phyloP scores from a whole-genome alignment of 2,113 vertebrate genomes.

The Psittacara wagleri region DNA sequence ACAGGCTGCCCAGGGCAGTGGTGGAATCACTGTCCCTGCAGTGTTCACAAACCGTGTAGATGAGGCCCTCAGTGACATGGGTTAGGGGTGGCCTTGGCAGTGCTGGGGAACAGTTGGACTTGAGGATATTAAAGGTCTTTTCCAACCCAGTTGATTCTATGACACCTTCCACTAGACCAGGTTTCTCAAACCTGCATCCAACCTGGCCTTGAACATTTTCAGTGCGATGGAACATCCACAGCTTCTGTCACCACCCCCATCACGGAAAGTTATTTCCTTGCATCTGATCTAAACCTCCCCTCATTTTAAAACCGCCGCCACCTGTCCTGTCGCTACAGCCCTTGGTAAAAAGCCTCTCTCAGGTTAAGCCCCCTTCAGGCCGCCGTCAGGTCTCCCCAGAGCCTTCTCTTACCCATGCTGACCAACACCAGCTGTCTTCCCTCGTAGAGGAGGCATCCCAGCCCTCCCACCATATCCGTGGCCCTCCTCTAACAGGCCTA shows the following conservation, averaged over 20 bases:
- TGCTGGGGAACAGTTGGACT: neutral
- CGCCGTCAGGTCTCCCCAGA: rapidly evolving
- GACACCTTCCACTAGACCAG: neutral
- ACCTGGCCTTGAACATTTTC: rapidly evolving
- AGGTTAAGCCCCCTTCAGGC: neutral
- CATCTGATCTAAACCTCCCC: neutral
- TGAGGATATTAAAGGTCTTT: neutral
- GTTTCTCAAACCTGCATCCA: neutral
- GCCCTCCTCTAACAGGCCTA: rapidly evolving
- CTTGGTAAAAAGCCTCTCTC: neutral
- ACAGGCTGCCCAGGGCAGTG: neutral
- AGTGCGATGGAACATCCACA: neutral
- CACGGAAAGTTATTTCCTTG: neutral
- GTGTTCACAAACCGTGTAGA: too few species aligned
- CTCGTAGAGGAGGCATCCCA: neutral
- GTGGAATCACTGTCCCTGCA: too few species aligned
- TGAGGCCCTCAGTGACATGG: neutral
- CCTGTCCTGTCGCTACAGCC: rapidly evolving
- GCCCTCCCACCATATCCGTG: neutral
- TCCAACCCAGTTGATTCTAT: neutral
- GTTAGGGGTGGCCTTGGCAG: neutral
- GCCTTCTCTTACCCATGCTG: neutral
- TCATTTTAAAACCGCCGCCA: neutral
- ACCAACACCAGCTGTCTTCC: neutral
- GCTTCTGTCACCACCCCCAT: neutral